phyloP scores from a whole-genome alignment of 2,888 invertebrate species.

The Tenthredo notha region DNA sequence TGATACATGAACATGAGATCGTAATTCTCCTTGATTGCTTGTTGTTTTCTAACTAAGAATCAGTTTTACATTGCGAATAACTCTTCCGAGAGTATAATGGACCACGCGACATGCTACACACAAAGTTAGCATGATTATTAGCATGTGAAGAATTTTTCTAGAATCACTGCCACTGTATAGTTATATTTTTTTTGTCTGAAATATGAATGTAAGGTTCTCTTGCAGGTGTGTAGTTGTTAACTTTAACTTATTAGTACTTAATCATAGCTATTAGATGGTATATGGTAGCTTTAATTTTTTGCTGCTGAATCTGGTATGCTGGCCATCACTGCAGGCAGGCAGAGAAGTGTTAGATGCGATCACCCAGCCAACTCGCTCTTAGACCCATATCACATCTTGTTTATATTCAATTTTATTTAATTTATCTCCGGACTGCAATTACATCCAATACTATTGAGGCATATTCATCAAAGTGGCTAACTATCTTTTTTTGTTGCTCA shows the following conservation, averaged over 20 bases:
- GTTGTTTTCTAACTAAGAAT: background rate
- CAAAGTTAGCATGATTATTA: slow-evolving; percentile 48
- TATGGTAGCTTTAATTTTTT: slow-evolving; percentile 28
- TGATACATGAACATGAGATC: background rate
- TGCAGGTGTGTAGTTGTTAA: slow-evolving; percentile 7
- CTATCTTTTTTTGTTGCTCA: background rate
- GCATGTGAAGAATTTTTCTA: background rate
- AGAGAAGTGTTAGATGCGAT: slow-evolving; percentile 49
- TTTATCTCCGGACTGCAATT: background rate
- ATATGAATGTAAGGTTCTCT: slow-evolving; percentile 14
- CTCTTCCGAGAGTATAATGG: slow-evolving; percentile 30
- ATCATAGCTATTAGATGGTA: slow-evolving; percentile 46
- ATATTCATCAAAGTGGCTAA: background rate
- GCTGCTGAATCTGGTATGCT: slow-evolving; percentile 42
- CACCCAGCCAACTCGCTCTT: slow-evolving; percentile 43
- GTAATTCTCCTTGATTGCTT: background rate
- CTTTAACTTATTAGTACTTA: slow-evolving; percentile 45
- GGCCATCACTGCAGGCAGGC: slow-evolving; percentile 49
- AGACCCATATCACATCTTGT: slow-evolving; percentile 29
- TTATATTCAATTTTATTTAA: background rate
- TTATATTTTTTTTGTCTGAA: slow-evolving; percentile 1
- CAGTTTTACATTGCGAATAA: slow-evolving; percentile 36
- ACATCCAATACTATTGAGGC: background rate
- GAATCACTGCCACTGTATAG: slow-evolving; percentile 1
- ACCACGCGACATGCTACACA: slow-evolving; percentile 45